Evolutionary conservation across 2,113 vertebrate species (phyloP), one percentile per base, ranked within the genome.

Genomic region (Pollimyrus isidori): DNA sequence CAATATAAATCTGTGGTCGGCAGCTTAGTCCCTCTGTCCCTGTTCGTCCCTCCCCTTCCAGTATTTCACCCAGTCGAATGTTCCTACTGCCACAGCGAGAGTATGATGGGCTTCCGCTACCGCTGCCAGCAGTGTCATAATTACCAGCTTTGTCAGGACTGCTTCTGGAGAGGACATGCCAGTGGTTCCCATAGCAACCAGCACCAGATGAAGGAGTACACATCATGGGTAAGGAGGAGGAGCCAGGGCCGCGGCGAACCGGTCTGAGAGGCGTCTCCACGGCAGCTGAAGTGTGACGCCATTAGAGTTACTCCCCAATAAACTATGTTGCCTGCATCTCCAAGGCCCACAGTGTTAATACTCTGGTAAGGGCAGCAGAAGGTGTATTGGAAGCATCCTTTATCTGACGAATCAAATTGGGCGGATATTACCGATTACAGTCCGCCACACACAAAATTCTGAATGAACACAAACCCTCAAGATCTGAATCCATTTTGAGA

Each of bases 151-250:
- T 99, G 98, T 97, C 98, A 99, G 95, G 97, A 99, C 96, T 99
- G 98, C 96, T 99, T 99, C 96, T 99, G 98, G 98, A 98, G 98
- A 95, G 98, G 98, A 91, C 98, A 98, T 96, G 98, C 98, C 89
- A 97, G 97, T 4, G 97, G 98, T 96, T 97, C 97, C 96, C 98
- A 99, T 96, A 99, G 98, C 96, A 99, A 99, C 98, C 98, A 99
- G 96, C 98, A 99, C 95, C 98, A 99, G 96, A 99, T 99, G 98
- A 99, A 99, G 96, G 98, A 99, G 95, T 99, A 99, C 93, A 99
- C 98, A 73, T 99, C 98, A 94, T 99, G 98, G 98, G 98, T 99
- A 98, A 97, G 98, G 92, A 91, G 91, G 58, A 90, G 89, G 90
- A 91, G 92, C 91, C 91, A 90, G 92, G 92, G 92, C 93, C 88